Base-by-base conservation (phyloP, 1,140 invertebrate genomes). In the Zaprionus camerounensis region DNA sequence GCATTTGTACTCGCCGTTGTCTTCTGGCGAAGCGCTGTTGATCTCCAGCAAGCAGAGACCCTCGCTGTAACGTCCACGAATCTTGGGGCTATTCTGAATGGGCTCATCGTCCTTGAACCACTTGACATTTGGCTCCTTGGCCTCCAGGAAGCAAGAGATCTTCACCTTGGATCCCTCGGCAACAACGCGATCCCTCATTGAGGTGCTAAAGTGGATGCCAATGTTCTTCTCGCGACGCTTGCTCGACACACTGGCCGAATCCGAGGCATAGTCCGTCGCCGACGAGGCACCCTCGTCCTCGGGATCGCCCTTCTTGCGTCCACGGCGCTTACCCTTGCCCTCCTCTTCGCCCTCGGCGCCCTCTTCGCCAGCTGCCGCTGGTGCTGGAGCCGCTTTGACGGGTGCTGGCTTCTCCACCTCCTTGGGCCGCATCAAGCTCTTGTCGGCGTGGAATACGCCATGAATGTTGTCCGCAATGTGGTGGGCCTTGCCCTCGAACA, bases 131-230 rank as follows among this genome's bases (percentile, higher is more conserved):
- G 97, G 96, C 57, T 96, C 95, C 75, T 94, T 94, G 17, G 97
- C 96, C 71, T 98, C 94, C 3, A 98, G 95, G 77, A 96, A 96
- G 91, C 98, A 99, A 2, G 96, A 97, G 11, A 99, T 93, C 90
- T 96, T 96, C 3, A 97, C 95, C 68, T 95, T 94, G 11, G 96
- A 96, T 2, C 96, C 96, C 82, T 95, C 95, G 1, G 95, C 95
- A 5, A 96, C 96, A 11, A 96, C 96, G 72, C 96, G 95, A 90
- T 98, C 96, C 5, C 95, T 95, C 66, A 98, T 82, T 5, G 90
- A 88, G 5, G 92, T 87, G 26, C 80, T 80, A n/a, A 93, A 93
- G 59, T 92, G 86, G 15, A 93, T 92, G 20, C 80, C 92, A 34
- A 92, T 91, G 28, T 90, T 84, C 58, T 92, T 92, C 58, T 92